These are phyloP conservation scores for Hyperoplus lanceolatus DNA, from an alignment of 2,797 vertebrate species.

Conservation along the genomic window DNA sequence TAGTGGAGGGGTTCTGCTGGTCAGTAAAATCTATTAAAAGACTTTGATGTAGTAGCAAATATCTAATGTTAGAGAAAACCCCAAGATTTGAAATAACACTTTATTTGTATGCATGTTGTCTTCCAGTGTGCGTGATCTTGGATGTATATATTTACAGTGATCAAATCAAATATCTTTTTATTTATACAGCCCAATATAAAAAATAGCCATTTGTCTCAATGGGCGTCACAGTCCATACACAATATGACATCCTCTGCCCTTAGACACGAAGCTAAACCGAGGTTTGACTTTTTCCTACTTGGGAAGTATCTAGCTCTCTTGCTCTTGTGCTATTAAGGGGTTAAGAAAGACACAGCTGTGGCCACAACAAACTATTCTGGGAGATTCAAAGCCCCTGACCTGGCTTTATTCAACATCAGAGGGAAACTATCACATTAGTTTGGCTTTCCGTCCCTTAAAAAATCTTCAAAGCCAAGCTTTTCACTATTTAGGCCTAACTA, in stretches of 20 bases:
- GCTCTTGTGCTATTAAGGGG: neutral
- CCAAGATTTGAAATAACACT: neutral
- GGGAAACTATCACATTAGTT: constrained; percentile 10
- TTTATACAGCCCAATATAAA: too few relatives aligned
- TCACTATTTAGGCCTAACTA: neutral
- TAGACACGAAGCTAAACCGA: neutral
- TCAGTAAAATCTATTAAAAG: neutral
- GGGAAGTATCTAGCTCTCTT: neutral
- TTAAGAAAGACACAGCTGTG: neutral
- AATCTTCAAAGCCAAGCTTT: constrained; percentile 14
- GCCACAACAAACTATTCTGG: neutral
- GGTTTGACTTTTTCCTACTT: neutral
- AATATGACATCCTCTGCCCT: too few relatives aligned
- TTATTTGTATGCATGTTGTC: neutral
- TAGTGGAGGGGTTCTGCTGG: neutral
- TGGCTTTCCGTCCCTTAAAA: neutral
- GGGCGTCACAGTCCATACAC: too few relatives aligned
- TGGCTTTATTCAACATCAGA: neutral
- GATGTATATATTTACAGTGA: neutral
- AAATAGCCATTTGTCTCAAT: too few relatives aligned
- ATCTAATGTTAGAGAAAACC: neutral
- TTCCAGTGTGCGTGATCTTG: neutral
- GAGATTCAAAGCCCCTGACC: neutral
- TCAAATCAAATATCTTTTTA: too few relatives aligned
- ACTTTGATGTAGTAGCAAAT: neutral